phyloP scores from a whole-genome alignment of 2,797 vertebrate genomes.

The Malacoraja senta region DNA sequence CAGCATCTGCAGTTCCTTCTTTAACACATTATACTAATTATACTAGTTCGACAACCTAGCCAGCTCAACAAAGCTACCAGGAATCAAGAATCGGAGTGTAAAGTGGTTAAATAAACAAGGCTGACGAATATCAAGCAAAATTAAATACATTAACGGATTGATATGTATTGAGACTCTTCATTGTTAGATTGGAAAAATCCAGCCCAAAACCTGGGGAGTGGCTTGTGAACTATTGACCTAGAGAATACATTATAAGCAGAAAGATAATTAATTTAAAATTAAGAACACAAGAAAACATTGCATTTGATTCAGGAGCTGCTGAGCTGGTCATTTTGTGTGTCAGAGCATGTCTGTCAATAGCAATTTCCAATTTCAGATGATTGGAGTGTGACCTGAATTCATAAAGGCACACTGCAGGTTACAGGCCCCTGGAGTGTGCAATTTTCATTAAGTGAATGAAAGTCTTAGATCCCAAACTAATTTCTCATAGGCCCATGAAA shows the following conservation, averaged over 20 bases:
- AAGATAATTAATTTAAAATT: slow-evolving; percentile 18
- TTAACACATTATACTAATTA: too few species aligned
- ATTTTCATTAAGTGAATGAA: slow-evolving; percentile 31
- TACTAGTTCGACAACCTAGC: background rate
- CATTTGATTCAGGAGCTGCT: background rate
- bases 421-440: slow-evolving; percentile 24
- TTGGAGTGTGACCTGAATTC: slow-evolving; percentile 24
- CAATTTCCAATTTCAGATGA: slow-evolving; percentile 23
- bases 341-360: slow-evolving; percentile 22
- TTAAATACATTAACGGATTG: background rate
- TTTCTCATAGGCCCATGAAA: background rate
- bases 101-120: background rate
- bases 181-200: background rate
- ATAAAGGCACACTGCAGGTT: slow-evolving; percentile 17
- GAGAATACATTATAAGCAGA: background rate
- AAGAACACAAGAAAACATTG: background rate
- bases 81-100: background rate
- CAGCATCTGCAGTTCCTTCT: too few species aligned
- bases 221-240: slow-evolving; percentile 24
- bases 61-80: background rate
- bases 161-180: background rate
- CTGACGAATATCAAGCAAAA: background rate
- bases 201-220: background rate
- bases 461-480: slow-evolving; percentile 19
- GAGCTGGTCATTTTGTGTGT: slow-evolving; percentile 32